Percentiles rank a stretch among this genome's conserved stretches.
These are phyloP conservation scores for Etheostoma cragini DNA, from an alignment of 2,113 vertebrate genomes.

Conservation along the genomic window DNA sequence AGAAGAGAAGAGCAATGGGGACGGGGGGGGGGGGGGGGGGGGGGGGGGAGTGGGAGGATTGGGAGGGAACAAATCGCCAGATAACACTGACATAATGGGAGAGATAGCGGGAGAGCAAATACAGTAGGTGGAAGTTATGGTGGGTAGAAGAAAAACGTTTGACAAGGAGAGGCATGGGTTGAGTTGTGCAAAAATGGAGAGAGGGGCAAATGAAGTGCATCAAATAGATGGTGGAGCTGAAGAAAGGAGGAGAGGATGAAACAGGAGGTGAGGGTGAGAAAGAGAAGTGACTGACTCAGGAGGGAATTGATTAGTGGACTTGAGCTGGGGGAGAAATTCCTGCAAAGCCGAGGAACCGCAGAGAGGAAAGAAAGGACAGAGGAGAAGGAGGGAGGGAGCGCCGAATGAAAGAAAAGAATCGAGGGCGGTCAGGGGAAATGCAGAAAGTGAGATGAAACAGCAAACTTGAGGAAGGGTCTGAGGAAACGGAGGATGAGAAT, in stretches of 20 bases:
- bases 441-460: slow-evolving; percentile 64
- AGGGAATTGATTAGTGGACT: slow-evolving; percentile 75
- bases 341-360: slow-evolving; percentile 44
- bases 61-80: slow-evolving; percentile 59
- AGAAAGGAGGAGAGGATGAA: slow-evolving; percentile 7
- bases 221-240: slow-evolving; percentile 31
- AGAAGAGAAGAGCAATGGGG: slow-evolving; percentile 39
- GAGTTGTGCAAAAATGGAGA: slow-evolving; percentile 22
- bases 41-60: slow-evolving; percentile 47
- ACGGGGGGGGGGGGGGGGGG: slow-evolving; percentile 39
- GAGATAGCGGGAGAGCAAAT: slow-evolving; percentile 40
- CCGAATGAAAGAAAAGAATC: slow-evolving; percentile 10
- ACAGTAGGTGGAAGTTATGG: slow-evolving; percentile 19
- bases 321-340: slow-evolving; percentile 64
- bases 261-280: slow-evolving; percentile 10
- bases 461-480: slow-evolving; percentile 25
- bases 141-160: slow-evolving; percentile 1
- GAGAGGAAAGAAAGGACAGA: slow-evolving; percentile 22
- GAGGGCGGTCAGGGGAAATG: slow-evolving; percentile 18
- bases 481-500: slow-evolving; percentile 37
- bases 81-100: slow-evolving; percentile 71
- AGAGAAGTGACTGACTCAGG: slow-evolving; percentile 55
- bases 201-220: slow-evolving; percentile 31
- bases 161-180: slow-evolving; percentile 14
- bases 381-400: slow-evolving; percentile 8